phyloP scores from a whole-genome alignment of 2,888 invertebrate species.

The Drosophila imparisetae region DNA sequence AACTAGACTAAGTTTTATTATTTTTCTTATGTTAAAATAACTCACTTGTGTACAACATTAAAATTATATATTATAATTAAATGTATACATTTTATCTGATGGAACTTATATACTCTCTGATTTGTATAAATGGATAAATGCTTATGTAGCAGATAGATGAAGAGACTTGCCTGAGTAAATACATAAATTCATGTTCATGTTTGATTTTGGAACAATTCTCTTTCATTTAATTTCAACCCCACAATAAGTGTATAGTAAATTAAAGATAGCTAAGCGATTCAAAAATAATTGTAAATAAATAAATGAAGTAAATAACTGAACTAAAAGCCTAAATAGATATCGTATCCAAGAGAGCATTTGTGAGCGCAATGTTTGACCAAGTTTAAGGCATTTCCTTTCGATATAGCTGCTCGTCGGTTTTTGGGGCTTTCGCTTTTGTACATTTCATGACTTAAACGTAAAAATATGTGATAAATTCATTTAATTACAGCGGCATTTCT shows the following conservation, averaged over 20 bases:
- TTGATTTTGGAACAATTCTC: background rate
- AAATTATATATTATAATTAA: background rate
- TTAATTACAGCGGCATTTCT: conserved; percentile 51
- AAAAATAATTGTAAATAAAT: background rate
- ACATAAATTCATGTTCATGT: background rate
- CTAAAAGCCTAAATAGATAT: background rate
- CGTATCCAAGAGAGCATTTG: background rate
- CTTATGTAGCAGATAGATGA: background rate
- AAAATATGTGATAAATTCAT: conserved; percentile 57
- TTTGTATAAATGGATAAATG: background rate
- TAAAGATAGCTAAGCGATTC: background rate
- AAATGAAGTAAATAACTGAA: background rate
- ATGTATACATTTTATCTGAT: background rate
- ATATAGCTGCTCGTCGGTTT: conserved; percentile 7
- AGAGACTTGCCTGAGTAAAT: background rate
- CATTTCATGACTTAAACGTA: conserved; percentile 31
- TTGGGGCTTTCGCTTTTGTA: conserved; percentile 28
- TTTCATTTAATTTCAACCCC: background rate
- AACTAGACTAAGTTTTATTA: background rate
- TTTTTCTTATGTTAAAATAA: background rate
- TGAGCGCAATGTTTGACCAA: conserved; percentile 13
- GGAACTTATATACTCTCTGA: background rate
- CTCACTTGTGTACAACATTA: background rate
- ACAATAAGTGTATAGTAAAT: background rate
- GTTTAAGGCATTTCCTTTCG: conserved; percentile 32